Conservation (phyloP, 1,140 invertebrate species). For the Meloidogyne chitwoodi region DNA sequence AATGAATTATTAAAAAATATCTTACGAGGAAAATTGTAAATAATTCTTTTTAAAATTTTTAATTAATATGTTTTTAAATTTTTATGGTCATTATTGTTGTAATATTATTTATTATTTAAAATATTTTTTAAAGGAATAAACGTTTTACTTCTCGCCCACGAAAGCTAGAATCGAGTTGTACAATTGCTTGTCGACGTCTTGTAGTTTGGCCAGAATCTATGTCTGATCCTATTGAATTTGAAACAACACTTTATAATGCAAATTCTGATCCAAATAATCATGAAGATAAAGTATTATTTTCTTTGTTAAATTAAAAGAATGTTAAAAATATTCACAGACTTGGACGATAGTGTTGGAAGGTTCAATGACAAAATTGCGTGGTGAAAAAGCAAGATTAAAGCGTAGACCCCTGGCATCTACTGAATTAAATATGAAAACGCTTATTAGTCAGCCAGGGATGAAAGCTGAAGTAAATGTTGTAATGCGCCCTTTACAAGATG, state of each 20-base stretch:
- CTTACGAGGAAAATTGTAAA: too few relatives aligned
- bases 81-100: too few relatives aligned
- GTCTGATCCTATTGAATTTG: conserved; percentile 15
- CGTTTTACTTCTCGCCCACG: neutral
- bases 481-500: conserved; percentile 7
- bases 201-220: conserved; percentile 5
- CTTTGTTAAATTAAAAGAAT: neutral
- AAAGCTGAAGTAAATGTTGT: neutral
- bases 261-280: neutral
- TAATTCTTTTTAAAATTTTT: too few relatives aligned
- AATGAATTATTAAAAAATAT: too few relatives aligned
- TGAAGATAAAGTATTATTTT: neutral
- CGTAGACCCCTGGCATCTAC: neutral
- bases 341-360: conserved; percentile 4
- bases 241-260: neutral
- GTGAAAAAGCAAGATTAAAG: neutral
- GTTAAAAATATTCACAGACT: neutral
- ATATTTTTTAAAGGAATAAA: neutral
- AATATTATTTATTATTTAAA: neutral
- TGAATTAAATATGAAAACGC: neutral
- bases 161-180: neutral
- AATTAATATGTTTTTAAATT: too few relatives aligned
- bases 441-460: neutral
- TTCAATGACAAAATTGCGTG: conserved; percentile 2
- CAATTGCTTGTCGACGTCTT: conserved; percentile 6